These are phyloP conservation scores for Anolis carolinensis DNA, from an alignment of 2,113 vertebrate genomes.

Conservation along the genomic window DNA sequence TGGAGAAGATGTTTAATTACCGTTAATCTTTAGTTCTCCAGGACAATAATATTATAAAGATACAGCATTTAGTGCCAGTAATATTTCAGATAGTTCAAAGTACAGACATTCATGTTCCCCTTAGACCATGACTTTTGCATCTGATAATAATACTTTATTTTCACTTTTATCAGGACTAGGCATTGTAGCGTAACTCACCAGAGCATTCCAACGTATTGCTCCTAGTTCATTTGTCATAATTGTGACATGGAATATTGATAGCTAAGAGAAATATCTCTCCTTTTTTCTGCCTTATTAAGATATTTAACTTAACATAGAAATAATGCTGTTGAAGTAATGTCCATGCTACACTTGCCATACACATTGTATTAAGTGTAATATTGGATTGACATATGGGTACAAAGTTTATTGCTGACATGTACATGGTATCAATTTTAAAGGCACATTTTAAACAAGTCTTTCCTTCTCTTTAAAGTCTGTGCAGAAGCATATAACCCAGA, in stretches of 20 bases:
- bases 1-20: neutral
- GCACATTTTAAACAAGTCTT: neutral
- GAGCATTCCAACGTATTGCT: too few relatives aligned
- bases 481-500: conserved; percentile 96
- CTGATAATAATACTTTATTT: neutral
- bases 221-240: neutral
- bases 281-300: neutral
- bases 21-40: neutral
- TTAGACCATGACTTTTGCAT: neutral
- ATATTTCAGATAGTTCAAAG: neutral
- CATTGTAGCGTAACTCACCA: neutral
- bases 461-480: conserved; percentile 83
- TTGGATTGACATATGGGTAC: neutral
- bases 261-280: neutral
- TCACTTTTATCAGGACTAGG: neutral
- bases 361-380: neutral
- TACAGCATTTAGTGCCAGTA: neutral
- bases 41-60: neutral
- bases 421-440: neutral
- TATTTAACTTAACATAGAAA: too few relatives aligned
- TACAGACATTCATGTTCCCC: neutral
- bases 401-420: neutral
- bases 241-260: neutral
- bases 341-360: neutral
- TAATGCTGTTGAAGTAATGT: too few relatives aligned